A percentile compares a stretch with the other conserved stretches of the same genome.
Evolutionary conservation across 2,888 invertebrate species (phyloP).

Genomic region (Drosophila basisetae): DNA sequence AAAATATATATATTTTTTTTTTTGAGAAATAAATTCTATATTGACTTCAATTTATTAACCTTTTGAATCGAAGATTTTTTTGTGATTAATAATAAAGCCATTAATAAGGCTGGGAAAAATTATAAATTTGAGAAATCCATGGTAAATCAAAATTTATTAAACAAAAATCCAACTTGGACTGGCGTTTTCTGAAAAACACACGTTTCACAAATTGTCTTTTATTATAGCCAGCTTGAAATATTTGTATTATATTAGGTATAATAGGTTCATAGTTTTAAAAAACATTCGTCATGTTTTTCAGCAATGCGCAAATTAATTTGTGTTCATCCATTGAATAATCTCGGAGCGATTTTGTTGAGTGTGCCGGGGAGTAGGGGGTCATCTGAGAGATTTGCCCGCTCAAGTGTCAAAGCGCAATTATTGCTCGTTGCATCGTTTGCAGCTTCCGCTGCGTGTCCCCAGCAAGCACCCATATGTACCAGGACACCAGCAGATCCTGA

Average conservation of each 20-base stretch:
- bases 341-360: neutral
- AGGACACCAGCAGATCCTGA: constrained; percentile 20
- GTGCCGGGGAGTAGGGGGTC: constrained; percentile 4
- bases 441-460: constrained; percentile 15
- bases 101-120: no score
- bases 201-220: no score
- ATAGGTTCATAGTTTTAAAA: neutral
- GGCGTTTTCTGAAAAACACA: no score
- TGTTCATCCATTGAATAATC: neutral
- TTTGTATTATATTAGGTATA: no score
- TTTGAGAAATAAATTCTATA: no score
- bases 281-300: neutral
- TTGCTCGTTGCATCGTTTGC: constrained; percentile 56
- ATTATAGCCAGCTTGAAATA: neutral
- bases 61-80: no score
- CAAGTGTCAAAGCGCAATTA: constrained; percentile 72
- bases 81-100: no score
- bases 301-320: neutral
- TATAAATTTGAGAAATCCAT: no score
- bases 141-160: no score
- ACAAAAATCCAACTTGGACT: no score
- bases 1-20: neutral
- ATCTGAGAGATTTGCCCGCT: constrained; percentile 34
- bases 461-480: constrained; percentile 9
- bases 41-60: no score